Evolutionary conservation across 2,797 vertebrate species (phyloP).

Genomic region (Cyclopterus lumpus): DNA sequence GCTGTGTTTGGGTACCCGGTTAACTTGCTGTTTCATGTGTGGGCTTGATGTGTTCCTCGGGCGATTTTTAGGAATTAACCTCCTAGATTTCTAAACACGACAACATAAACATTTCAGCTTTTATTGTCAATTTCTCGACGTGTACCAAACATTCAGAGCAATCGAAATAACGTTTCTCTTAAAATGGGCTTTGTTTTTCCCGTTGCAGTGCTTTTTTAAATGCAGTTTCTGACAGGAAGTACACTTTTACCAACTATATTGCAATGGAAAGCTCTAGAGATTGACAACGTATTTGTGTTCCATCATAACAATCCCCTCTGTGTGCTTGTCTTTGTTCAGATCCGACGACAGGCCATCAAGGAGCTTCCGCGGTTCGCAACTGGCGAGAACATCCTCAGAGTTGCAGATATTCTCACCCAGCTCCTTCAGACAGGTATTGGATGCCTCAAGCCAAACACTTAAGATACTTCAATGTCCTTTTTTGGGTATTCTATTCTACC

Average conservation of each 20-base stretch:
- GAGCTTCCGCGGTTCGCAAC: conserved; percentile 97
- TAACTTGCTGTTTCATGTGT: neutral
- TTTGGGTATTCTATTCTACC: neutral
- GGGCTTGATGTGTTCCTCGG: neutral
- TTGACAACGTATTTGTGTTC: neutral
- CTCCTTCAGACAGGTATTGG: conserved; percentile 94
- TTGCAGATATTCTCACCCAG: conserved; percentile 97
- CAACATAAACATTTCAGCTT: neutral
- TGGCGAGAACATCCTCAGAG: conserved; percentile 96
- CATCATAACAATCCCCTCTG: too few species aligned
- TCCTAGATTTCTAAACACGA: neutral
- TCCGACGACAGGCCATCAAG: conserved; percentile 97
- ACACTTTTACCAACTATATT: too few species aligned
- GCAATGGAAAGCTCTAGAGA: too few species aligned
- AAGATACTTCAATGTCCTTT: neutral
- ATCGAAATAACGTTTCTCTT: too few species aligned
- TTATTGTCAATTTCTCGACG: too few species aligned
- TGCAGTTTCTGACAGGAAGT: too few species aligned
- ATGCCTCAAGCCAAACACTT: neutral
- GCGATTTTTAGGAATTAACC: neutral
- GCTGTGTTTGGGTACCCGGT: neutral
- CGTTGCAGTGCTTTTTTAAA: too few species aligned
- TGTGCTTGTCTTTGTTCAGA: conserved; percentile 78
- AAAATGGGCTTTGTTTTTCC: neutral
- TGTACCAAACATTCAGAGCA: too few species aligned